These are phyloP conservation scores for Scaptomyza caliginosa DNA, from an alignment of 2,888 invertebrate genomes.

Conservation along the genomic window DNA sequence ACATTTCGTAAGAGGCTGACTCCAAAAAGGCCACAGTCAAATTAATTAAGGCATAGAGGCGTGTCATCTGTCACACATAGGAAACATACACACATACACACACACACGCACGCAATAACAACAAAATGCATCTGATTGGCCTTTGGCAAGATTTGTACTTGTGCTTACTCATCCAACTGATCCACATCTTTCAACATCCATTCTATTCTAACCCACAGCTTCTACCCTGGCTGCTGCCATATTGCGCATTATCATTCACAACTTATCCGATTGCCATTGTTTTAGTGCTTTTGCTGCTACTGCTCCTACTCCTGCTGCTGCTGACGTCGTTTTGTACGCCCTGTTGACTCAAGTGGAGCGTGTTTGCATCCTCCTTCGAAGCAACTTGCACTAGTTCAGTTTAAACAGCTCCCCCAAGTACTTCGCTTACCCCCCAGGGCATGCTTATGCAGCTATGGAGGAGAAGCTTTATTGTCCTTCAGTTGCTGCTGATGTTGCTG, in stretches of 20 bases:
- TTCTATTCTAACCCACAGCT: slow-evolving; percentile 27
- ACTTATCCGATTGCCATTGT: slow-evolving; percentile 76
- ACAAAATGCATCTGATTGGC: slow-evolving; percentile 41
- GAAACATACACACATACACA: slow-evolving; percentile 11
- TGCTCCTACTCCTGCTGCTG: slow-evolving; percentile 47
- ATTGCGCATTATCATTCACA: slow-evolving; percentile 71
- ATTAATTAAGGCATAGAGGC: slow-evolving; percentile 68
- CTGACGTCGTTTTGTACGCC: slow-evolving; percentile 29
- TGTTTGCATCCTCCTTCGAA: slow-evolving; percentile 25
- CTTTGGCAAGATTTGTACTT: slow-evolving; percentile 34
- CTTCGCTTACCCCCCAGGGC: slow-evolving; percentile 45
- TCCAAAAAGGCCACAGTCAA: slow-evolving; percentile 35
- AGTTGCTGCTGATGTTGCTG: neutral
- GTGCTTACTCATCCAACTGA: slow-evolving; percentile 41
- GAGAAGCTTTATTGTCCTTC: slow-evolving; percentile 50
- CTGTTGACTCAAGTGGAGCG: slow-evolving; percentile 50
- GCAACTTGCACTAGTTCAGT: slow-evolving; percentile 47
- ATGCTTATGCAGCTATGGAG: slow-evolving; percentile 54
- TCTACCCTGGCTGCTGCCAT: neutral
- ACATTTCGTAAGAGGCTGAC: slow-evolving; percentile 36
- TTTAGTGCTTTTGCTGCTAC: slow-evolving; percentile 49
- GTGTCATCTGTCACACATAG: slow-evolving; percentile 39
- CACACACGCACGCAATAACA: no score
- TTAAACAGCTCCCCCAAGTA: slow-evolving; percentile 38
- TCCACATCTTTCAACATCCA: slow-evolving; percentile 18